These are phyloP conservation scores for Stercorarius parasiticus DNA, from an alignment of 2,113 vertebrate species.

Conservation along the genomic window DNA sequence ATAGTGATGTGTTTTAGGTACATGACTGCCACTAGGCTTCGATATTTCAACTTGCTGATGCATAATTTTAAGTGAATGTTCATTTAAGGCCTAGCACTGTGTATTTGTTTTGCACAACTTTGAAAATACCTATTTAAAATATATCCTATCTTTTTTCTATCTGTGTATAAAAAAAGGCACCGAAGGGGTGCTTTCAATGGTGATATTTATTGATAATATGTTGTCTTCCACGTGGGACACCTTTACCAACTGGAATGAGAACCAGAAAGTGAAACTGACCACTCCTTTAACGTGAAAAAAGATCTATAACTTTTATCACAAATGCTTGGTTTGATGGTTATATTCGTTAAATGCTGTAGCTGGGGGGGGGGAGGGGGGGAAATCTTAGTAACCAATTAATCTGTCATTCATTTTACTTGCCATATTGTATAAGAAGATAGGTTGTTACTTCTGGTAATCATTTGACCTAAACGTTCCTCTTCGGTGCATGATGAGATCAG, in stretches of 20 bases:
- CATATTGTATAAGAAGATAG: rapidly evolving
- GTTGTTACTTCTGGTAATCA: background rate
- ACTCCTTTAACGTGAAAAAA: rapidly evolving
- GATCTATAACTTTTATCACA: background rate
- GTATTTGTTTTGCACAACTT: background rate
- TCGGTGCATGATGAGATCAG: background rate
- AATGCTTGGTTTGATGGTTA: background rate
- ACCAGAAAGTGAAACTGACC: background rate
- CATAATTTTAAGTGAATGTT: rapidly evolving
- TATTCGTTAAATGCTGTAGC: background rate
- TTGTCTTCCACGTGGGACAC: background rate
- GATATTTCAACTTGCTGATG: background rate
- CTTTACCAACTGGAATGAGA: background rate
- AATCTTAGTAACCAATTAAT: background rate
- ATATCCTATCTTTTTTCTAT: too few relatives aligned
- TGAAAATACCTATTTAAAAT: background rate
- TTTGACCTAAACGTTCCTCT: background rate
- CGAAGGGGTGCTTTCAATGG: background rate
- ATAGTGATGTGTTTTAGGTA: rapidly evolving
- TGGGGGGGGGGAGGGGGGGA: background rate
- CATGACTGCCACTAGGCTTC: background rate
- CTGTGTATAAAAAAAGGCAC: background rate
- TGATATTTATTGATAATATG: rapidly evolving
- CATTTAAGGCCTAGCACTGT: background rate
- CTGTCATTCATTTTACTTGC: background rate